phyloP scores from a whole-genome alignment of 2,888 invertebrate genomes.

The Idaea dimidiata region DNA sequence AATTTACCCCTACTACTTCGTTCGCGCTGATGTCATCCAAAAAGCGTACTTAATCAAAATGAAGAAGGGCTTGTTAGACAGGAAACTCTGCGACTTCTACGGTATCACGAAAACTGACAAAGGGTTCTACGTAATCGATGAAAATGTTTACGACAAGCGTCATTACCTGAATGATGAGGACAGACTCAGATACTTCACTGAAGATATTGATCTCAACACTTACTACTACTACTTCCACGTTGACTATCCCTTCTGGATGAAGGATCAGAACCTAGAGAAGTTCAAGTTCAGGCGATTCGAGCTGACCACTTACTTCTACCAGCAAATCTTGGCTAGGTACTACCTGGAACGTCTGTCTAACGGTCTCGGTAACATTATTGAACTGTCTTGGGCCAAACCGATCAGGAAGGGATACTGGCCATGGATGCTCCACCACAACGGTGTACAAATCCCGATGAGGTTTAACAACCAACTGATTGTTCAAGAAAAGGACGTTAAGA shows the following conservation, averaged over 20 bases:
- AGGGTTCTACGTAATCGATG: conserved; percentile 81
- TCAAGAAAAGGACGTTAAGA: conserved; percentile 48
- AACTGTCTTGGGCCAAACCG: conserved; percentile 67
- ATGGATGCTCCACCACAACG: conserved; percentile 76
- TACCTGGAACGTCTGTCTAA: conserved; percentile 78
- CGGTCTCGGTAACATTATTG: conserved; percentile 63
- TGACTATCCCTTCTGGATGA: conserved; percentile 83
- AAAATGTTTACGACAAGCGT: conserved; percentile 83
- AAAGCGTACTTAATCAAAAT: conserved; percentile 76
- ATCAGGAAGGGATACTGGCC: conserved; percentile 80
- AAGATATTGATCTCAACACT: conserved; percentile 83
- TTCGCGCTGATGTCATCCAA: conserved; percentile 83
- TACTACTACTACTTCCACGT: conserved; percentile 83
- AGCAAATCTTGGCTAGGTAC: conserved; percentile 84
- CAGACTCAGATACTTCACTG: conserved; percentile 83
- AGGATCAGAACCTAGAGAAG: conserved; percentile 61
- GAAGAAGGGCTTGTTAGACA: conserved; percentile 68
- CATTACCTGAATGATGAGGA: conserved; percentile 77
- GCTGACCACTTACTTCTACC: conserved; percentile 81
- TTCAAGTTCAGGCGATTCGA: conserved; percentile 71
- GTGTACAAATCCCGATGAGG: conserved; percentile 76
- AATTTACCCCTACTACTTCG: conserved; percentile 84
- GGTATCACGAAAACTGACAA: conserved; percentile 74
- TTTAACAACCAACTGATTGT: conserved; percentile 64
- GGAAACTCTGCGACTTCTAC: conserved; percentile 74